Base-by-base conservation (phyloP, 2,797 vertebrate genomes). In the Siniperca obscura region DNA sequence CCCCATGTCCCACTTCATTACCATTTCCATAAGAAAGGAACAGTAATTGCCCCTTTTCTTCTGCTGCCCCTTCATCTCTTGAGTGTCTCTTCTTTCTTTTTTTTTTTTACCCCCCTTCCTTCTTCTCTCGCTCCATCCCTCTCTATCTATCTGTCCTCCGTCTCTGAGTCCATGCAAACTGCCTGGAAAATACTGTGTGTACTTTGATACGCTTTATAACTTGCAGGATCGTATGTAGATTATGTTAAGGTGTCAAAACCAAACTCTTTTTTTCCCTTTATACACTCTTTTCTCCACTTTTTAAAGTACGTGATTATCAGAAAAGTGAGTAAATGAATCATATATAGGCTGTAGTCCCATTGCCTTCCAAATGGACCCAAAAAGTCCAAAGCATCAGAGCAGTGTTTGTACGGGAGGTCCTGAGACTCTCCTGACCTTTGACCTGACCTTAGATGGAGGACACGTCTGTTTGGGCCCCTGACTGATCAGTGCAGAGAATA, bases 21-120 rank as follows among this genome's bases (percentile, higher is more conserved):
- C 91, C 93, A 96, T 96, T 96, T 96, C 95, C 95, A 96, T 96
- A 95, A 96, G 94, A 96, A 96, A 96, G 94, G 94, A 90, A 83
- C 91, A 94, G 96, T 96, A 95, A 96, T 96, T 96, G 93, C 94
- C 92, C 94, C 95, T 95, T 95, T 95, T 95, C 94, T 96, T 95
- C 92, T 94, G 91, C 88, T 89, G 83, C 81, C 94, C 95, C 95
- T 96, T 95, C 95, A 96, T 95, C 95, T 95, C 30, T 91, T 60
- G 78, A 92, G 84, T 86, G 87, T 90, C 91, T 92, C 89, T 83
- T 83, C 79, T 86, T 59, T 80, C 70, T 56, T 50, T 50, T 50
- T 21, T n/a, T 40, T 57, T 64, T 74, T 81, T 59, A n/a, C 22
- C 75, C 82, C 80, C 82, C 82, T 76, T 69, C 69, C 81, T 74